Evolutionary conservation across 2,113 vertebrate genomes (phyloP), one percentile per base, ranked within the genome.

Genomic region (Cephalopterus ornatus): DNA sequence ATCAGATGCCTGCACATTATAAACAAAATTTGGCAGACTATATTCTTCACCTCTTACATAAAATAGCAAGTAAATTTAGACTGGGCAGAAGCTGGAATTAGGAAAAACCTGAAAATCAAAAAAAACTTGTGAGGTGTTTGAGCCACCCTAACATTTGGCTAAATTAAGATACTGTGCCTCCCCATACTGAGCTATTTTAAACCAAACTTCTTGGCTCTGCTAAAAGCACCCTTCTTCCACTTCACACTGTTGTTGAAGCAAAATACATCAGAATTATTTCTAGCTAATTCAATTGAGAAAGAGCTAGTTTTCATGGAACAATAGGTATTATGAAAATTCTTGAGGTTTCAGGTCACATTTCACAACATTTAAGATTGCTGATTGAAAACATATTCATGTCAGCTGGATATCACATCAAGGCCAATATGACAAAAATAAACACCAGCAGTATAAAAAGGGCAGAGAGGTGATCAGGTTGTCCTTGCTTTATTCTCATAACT

Each of bases 341-440:
- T 88, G 74, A 70, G 19, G 39, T 71, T 93, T 72, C 62, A 62
- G 37, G 53, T 76, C 63, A 63, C 39, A 84, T 96, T 85, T 92
- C 42, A 59, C 35, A 83, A 42, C 53, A 59, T 35, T 73, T 58
- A 62, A 94, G 71, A 80, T 4, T 41, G 65, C 28, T 65, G 52
- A 85, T 47, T 2, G 5, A 55, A 92, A 84, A 65, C 66, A 63
- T 4, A 59, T 44, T 49, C 41, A 11, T 33, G 85, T 70, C 88
- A 94, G 63, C 78, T 80, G 89, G 73, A 24, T 66, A 87, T 70
- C 49, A 94, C 39, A 79, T 42, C 50, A 50, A 83, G 24, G 91
- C 85, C 82, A 90, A n/a, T 47, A 80, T 4, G 78, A 95, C 75
- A 94, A 93, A 96, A 96, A 96, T 96, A 96, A 96, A 94, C 88